Percentiles rank a stretch among this genome's conserved stretches.
Evolutionary conservation across 2,113 vertebrate species (phyloP).

Genomic region (Leptobrachium leishanense): DNA sequence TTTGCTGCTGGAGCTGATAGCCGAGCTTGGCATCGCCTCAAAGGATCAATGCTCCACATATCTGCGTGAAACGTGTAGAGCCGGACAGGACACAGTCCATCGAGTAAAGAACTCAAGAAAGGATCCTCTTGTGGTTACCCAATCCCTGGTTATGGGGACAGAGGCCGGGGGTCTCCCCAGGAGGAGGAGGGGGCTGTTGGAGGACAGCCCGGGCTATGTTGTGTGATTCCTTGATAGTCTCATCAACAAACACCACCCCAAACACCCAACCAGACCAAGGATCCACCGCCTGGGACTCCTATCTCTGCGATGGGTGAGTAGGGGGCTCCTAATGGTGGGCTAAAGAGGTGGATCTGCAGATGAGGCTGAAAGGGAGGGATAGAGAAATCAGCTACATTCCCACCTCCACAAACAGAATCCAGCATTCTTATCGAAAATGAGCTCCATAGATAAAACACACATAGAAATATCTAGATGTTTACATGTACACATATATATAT

Average conservation of each 20-base stretch:
- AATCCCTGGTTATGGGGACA: constrained; percentile 7
- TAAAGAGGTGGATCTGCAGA: constrained; percentile 7
- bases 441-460: no score
- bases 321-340: constrained; percentile 19
- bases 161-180: constrained; percentile 26
- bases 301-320: constrained; percentile 43
- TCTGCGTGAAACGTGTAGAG: neutral
- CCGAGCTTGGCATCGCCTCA: neutral
- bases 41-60: neutral
- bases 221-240: neutral
- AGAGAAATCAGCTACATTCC: neutral
- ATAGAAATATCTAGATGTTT: no score
- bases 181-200: constrained; percentile 20
- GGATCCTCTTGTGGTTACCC: neutral
- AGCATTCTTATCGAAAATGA: no score
- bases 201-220: constrained; percentile 30
- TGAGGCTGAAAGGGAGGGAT: constrained; percentile 12
- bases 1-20: neutral
- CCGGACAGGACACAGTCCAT: neutral
- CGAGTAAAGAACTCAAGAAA: neutral
- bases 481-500: no score
- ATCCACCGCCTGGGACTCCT: constrained; percentile 37
- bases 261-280: constrained; percentile 12
- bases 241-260: neutral
- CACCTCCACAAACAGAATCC: constrained; percentile 20